Conservation (phyloP, 2,888 invertebrate species). For the Arge pagana region DNA sequence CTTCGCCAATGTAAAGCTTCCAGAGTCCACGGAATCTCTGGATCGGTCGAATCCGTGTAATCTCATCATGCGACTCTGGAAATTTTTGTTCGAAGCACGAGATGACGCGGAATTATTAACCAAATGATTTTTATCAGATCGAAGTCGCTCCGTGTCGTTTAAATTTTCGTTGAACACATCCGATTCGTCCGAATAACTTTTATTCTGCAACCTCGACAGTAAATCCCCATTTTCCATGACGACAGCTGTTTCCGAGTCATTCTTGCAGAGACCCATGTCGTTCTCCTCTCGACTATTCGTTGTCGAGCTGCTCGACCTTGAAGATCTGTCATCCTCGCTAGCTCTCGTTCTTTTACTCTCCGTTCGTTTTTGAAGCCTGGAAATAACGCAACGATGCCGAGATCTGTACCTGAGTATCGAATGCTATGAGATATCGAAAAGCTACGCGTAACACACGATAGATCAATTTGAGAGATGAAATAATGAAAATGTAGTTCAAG, state of each 20-base stretch:
- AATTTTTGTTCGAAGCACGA: constrained; percentile 12
- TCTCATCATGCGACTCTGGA: constrained; percentile 7
- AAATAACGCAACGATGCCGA: constrained; percentile 14
- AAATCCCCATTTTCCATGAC: constrained; percentile 37
- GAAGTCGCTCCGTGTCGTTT: constrained; percentile 10
- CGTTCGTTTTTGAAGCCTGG: constrained; percentile 49
- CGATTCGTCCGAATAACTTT: constrained; percentile 38
- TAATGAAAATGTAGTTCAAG: too few relatives aligned
- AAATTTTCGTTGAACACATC: constrained; percentile 22
- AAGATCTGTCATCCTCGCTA: constrained; percentile 36
- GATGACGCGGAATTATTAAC: constrained; percentile 1
- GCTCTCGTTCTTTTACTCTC: constrained; percentile 46
- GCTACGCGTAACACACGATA: too few relatives aligned
- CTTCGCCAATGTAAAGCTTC: not conserved
- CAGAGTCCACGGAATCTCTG: constrained; percentile 5
- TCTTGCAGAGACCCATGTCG: constrained; percentile 44
- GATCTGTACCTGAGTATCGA: not conserved
- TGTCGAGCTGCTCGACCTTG: constrained; percentile 28
- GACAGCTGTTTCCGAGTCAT: constrained; percentile 45
- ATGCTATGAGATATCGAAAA: too few relatives aligned
- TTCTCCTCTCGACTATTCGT: constrained; percentile 20
- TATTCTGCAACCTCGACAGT: constrained; percentile 35
- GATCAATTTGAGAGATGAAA: too few relatives aligned
- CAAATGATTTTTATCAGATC: not conserved
- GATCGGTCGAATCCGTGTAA: constrained; percentile 7